Base-by-base conservation (phyloP, 1,140 invertebrate species). In the Drosophila ananassae region DNA sequence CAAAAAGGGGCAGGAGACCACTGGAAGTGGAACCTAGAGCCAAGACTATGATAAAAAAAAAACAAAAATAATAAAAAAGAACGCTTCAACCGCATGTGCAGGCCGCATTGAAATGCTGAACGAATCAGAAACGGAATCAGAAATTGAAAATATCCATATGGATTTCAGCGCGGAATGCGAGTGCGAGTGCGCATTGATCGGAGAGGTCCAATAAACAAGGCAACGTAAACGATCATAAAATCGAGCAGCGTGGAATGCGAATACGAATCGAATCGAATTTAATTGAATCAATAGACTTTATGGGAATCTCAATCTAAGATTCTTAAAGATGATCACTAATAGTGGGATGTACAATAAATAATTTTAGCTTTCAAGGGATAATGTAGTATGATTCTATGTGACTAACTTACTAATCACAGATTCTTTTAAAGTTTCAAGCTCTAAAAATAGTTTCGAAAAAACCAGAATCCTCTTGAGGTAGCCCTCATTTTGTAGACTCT, bases 161-260 rank as follows among this genome's bases (percentile, higher is more conserved):
- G 57, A 85, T 85, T 81, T 87, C 77, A 69, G 76, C 69, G 67
- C 58, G 73, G 53, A 79, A 79, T 84, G 58, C 63, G 59, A 79
- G 54, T 84, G 58, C 63, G 59, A 79, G 54, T 79, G 71, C 32
- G 32, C 54, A 61, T 62, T 53, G 53, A 56, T 54, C 66, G 55
- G 63, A 56, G 25, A 28, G 41, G 41, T 44, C 66, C 66, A 69
- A 69, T 69, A 69, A 69, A 69, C 66, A 69, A 68, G 51, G 41
- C 51, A 69, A 32, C 51, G 52, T 50, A 69, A 69, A 57, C 34
- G 66, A 39, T 69, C 66, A 51, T 69, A 68, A 69, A 68, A 50
- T 30, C 64, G 39, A 68, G 63, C 51, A 24, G 25, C 25, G 21
- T n/a, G 64, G 66, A 69, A 69, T 69, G 44, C 21, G 66, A 69